Evolutionary conservation across 2,888 invertebrate genomes (phyloP).

Genomic region (Bruchidius siliquastri): DNA sequence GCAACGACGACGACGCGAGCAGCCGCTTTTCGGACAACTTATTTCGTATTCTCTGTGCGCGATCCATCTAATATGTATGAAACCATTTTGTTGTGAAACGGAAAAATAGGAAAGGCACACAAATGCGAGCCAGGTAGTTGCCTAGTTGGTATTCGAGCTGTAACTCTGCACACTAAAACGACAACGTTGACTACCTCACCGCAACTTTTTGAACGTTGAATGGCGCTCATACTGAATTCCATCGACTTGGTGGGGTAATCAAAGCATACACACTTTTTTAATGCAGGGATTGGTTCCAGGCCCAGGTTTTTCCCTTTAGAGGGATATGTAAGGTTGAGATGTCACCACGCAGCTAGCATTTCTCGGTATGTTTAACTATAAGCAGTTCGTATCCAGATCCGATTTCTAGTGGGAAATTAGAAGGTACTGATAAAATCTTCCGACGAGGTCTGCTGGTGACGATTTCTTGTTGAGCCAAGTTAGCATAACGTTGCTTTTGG

Average conservation of each 20-base stretch:
- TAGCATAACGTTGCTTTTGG: too few species aligned
- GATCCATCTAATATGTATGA: conserved; percentile 12
- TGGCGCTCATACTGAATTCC: not conserved
- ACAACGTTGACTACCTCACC: conserved; percentile 11
- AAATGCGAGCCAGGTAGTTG: conserved; percentile 12
- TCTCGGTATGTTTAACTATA: too few species aligned
- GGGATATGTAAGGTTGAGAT: too few species aligned
- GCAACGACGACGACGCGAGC: not conserved
- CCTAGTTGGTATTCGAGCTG: conserved; percentile 25
- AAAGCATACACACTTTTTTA: not conserved
- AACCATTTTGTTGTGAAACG: conserved; percentile 7
- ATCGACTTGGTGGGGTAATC: not conserved
- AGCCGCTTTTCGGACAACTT: conserved; percentile 1
- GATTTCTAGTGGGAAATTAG: too few species aligned
- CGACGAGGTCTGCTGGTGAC: too few species aligned
- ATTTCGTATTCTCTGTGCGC: conserved; percentile 8
- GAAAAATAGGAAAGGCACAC: conserved; percentile 7
- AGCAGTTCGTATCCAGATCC: too few species aligned
- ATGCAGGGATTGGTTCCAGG: too few species aligned
- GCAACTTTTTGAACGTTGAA: not conserved
- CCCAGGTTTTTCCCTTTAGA: too few species aligned
- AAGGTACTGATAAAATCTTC: too few species aligned
- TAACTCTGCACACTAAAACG: conserved; percentile 20
- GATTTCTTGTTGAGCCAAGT: too few species aligned
- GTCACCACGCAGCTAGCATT: too few species aligned